phyloP scores from a whole-genome alignment of 2,113 vertebrate species.

The Phrynosoma platyrhinos region DNA sequence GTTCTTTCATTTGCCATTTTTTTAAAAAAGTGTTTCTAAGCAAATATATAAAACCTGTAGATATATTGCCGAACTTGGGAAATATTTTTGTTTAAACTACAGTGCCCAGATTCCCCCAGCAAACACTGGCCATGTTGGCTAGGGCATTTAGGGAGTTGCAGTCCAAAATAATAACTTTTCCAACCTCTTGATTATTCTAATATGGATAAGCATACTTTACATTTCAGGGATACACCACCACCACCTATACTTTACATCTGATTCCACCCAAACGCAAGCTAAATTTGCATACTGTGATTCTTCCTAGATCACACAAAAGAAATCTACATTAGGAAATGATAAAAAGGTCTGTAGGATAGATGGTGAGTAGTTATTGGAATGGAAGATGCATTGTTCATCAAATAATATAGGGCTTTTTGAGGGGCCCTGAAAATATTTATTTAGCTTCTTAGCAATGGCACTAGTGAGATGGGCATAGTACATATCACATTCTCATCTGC shows the following conservation, averaged over 20 bases:
- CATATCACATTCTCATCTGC: background rate
- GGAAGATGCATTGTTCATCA: background rate
- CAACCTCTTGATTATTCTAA: no score
- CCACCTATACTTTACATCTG: no score
- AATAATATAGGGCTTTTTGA: no score
- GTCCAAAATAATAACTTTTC: no score
- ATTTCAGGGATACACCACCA: no score
- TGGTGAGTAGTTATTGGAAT: background rate
- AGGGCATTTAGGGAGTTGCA: no score
- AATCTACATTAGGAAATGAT: background rate
- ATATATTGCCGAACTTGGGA: no score
- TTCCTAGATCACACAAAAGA: background rate
- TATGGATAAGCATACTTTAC: no score
- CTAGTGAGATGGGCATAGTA: background rate
- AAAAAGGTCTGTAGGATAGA: background rate
- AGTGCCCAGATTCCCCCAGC: no score
- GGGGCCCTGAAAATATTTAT: background rate
- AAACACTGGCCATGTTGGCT: no score
- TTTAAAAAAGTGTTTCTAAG: constrained; percentile 12
- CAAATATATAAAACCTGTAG: background rate
- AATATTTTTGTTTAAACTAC: no score
- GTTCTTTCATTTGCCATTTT: background rate
- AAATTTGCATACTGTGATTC: background rate
- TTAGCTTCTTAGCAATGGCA: background rate
- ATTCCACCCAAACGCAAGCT: no score